Conservation (phyloP, 2,888 invertebrate genomes). For the Alentia gelatinosa region DNA sequence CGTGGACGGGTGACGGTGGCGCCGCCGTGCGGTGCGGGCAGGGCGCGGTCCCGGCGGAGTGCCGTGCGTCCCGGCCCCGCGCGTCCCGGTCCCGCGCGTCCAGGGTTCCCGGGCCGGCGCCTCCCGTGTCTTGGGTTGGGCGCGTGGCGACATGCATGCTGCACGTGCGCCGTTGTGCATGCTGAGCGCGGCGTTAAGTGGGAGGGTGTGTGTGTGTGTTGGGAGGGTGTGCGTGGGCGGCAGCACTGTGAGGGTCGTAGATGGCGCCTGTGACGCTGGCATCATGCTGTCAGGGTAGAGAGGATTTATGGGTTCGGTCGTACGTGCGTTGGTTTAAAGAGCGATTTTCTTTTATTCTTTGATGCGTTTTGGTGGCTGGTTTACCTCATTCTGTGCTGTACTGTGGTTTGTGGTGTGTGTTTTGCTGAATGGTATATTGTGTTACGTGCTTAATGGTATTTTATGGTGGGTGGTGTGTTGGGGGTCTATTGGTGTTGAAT, state of each 20-base stretch:
- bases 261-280: no score
- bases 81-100: background rate
- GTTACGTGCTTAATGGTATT: no score
- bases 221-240: background rate
- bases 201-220: background rate
- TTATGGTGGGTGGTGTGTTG: no score
- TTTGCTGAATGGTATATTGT: no score
- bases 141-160: slow-evolving; percentile 7
- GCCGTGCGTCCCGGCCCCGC: background rate
- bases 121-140: background rate
- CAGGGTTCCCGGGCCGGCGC: background rate
- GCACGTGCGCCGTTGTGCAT: background rate
- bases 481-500: no score
- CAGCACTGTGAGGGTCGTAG: background rate
- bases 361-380: no score
- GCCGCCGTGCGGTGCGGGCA: background rate
- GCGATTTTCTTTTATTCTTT: no score
- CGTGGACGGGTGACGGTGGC: background rate
- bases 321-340: no score
- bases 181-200: background rate
- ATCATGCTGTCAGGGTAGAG: no score
- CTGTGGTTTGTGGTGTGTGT: no score
- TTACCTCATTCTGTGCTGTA: no score
- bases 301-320: no score
- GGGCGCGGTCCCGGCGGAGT: background rate